phyloP scores from a whole-genome alignment of 2,888 invertebrate genomes.

The Drosophila anomelani region DNA sequence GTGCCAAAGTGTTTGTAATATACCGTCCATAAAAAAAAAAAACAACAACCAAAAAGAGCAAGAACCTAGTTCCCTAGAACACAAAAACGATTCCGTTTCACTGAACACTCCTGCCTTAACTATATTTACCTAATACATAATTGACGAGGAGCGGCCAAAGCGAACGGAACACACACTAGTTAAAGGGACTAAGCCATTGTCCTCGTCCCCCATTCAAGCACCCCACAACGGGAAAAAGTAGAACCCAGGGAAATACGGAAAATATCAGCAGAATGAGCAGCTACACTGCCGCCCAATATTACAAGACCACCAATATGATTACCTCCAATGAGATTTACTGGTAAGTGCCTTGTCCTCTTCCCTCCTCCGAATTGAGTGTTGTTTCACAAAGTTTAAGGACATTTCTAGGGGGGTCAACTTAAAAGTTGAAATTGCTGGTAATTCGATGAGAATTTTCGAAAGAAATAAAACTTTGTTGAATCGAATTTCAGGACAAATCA shows the following conservation, averaged over 20 bases:
- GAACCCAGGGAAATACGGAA: slow-evolving; percentile 16
- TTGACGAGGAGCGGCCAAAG: slow-evolving; percentile 23
- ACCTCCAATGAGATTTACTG: slow-evolving; percentile 83
- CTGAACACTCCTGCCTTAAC: slow-evolving; percentile 73
- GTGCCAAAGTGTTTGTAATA: slow-evolving; percentile 68
- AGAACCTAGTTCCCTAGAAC: slow-evolving; percentile 65
- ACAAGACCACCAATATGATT: slow-evolving; percentile 82
- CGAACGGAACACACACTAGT: slow-evolving; percentile 6
- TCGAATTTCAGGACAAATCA: not conserved
- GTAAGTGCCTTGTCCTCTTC: slow-evolving; percentile 66
- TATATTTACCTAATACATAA: slow-evolving; percentile 51
- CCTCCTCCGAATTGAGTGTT: slow-evolving; percentile 3
- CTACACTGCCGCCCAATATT: slow-evolving; percentile 75
- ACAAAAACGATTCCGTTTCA: slow-evolving; percentile 70
- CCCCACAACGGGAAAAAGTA: slow-evolving; percentile 4
- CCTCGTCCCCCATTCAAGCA: slow-evolving; percentile 6
- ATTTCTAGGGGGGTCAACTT: slow-evolving; percentile 3
- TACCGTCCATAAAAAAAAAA: slow-evolving; percentile 61
- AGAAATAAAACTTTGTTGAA: not conserved
- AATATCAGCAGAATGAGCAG: slow-evolving; percentile 67
- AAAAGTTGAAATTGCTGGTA: slow-evolving; percentile 2
- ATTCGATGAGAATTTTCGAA: not conserved
- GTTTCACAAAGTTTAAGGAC: not conserved
- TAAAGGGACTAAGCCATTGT: slow-evolving; percentile 16
- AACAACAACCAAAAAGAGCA: slow-evolving; percentile 27